Evolutionary conservation across 2,113 vertebrate genomes (phyloP).

Genomic region (Gymnarchus niloticus): DNA sequence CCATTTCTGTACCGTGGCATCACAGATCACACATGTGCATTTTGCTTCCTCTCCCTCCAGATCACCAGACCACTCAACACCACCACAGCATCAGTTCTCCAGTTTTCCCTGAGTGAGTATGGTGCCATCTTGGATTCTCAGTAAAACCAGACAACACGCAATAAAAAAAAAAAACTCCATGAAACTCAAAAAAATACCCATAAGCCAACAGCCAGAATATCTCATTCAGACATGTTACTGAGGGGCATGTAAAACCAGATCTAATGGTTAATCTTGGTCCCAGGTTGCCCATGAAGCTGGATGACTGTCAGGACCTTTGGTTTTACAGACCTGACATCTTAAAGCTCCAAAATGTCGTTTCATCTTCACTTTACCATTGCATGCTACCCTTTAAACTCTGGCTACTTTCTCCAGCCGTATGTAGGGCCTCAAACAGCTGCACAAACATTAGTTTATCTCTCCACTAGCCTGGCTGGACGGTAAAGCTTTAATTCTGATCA

Average conservation of each 20-base stretch:
- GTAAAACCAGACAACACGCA: neutral
- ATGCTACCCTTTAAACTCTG: too few species aligned
- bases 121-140: neutral
- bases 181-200: neutral
- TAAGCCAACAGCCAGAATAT: neutral
- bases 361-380: neutral
- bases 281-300: neutral
- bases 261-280: too few species aligned
- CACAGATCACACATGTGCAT: slow-evolving; percentile 3
- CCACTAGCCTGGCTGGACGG: neutral
- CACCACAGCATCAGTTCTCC: slow-evolving; percentile 87
- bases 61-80: slow-evolving; percentile 84
- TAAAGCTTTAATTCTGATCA: neutral
- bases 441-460: neutral
- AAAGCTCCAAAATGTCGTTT: neutral
- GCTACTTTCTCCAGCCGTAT: neutral
- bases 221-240: neutral
- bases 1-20: neutral
- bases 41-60: slow-evolving; percentile 55
- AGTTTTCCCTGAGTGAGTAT: slow-evolving; percentile 93
- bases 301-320: neutral
- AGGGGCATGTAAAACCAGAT: neutral
- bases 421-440: neutral
- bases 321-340: neutral
- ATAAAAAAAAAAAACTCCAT: neutral